These are phyloP conservation scores for Amiota mariae DNA, from an alignment of 2,888 invertebrate species.

Conservation along the genomic window DNA sequence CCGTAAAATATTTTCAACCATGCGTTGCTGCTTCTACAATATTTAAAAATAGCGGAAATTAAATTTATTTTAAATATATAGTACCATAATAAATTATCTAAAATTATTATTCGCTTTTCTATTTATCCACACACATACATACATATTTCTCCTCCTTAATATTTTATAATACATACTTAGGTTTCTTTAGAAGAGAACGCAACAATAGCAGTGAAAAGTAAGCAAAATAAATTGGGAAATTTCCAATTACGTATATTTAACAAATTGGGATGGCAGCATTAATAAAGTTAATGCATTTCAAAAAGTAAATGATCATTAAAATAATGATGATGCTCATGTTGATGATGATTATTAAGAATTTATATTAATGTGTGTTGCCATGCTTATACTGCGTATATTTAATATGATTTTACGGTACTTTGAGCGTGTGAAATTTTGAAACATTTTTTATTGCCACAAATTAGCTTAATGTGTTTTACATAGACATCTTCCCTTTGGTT, in stretches of 20 bases:
- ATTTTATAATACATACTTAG: too few relatives aligned
- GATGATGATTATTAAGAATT: neutral
- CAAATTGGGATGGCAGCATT: neutral
- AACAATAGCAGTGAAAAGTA: neutral
- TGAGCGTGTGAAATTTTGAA: constrained; percentile 11
- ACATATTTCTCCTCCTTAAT: too few relatives aligned
- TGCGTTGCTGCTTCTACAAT: too few relatives aligned
- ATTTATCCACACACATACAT: too few relatives aligned
- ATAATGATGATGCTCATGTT: neutral
- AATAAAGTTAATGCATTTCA: neutral
- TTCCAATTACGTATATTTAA: neutral
- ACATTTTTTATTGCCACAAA: constrained; percentile 19
- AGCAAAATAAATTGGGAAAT: neutral
- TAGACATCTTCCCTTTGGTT: too few relatives aligned
- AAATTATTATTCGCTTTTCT: too few relatives aligned
- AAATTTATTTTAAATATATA: constrained; percentile 5
- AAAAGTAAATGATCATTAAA: neutral
- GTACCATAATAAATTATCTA: too few relatives aligned
- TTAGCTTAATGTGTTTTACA: constrained; percentile 18
- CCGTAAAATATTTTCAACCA: constrained; percentile 5
- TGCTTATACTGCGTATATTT: neutral
- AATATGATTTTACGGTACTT: neutral
- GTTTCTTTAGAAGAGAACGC: too few relatives aligned
- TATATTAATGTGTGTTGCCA: neutral
- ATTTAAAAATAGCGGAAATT: constrained; percentile 23